Evolutionary conservation across 2,113 vertebrate genomes (phyloP).

Genomic region (Phyllopteryx taeniolatus): DNA sequence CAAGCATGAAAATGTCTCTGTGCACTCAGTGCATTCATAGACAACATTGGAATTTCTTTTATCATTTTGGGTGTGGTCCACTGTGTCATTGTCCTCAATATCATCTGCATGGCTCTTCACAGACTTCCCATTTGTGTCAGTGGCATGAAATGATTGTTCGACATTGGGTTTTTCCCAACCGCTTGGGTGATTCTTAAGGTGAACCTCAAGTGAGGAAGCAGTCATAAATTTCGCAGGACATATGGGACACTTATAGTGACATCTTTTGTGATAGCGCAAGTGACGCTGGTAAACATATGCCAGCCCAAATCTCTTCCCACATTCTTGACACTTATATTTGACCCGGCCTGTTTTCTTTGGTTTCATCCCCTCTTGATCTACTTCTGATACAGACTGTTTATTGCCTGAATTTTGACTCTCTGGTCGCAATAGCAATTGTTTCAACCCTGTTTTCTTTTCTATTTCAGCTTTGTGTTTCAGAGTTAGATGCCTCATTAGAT

Average conservation of each 20-base stretch:
- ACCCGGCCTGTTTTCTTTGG: conserved; percentile 45
- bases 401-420: conserved; percentile 41
- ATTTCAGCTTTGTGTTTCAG: conserved; percentile 71
- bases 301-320: conserved; percentile 73
- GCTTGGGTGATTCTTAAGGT: conserved; percentile 63
- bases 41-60: conserved; percentile 51
- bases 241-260: conserved; percentile 57
- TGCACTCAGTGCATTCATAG: conserved; percentile 74
- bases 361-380: conserved; percentile 30
- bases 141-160: conserved; percentile 24
- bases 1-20: conserved; percentile 67
- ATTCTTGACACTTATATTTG: conserved; percentile 74
- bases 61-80: conserved; percentile 39
- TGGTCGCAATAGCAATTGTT: conserved; percentile 37
- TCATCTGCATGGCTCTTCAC: conserved; percentile 38
- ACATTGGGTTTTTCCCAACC: conserved; percentile 23
- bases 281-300: conserved; percentile 74
- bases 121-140: conserved; percentile 20
- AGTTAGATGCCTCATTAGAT: conserved; percentile 70
- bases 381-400: conserved; percentile 38
- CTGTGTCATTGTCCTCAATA: conserved; percentile 38
- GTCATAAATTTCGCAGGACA: conserved; percentile 67
- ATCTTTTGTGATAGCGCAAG: conserved; percentile 71
- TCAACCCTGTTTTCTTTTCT: conserved; percentile 57
- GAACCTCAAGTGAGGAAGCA: conserved; percentile 59